Percentiles rank a stretch among this genome's conserved stretches.
These are phyloP conservation scores for Chaitophorus viminalis DNA, from an alignment of 2,888 invertebrate genomes.

Conservation along the genomic window DNA sequence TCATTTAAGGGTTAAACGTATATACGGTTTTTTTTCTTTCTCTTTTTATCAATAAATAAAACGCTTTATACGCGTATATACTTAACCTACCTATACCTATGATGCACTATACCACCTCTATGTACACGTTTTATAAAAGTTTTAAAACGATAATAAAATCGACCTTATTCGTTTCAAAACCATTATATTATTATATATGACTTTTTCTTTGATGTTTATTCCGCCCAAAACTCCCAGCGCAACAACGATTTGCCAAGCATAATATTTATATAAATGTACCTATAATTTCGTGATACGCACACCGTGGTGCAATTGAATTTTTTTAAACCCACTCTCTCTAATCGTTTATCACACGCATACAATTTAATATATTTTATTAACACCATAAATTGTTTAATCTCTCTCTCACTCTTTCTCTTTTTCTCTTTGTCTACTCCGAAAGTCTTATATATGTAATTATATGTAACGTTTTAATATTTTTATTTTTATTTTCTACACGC, in stretches of 20 bases:
- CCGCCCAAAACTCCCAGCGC: background rate
- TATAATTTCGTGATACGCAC: background rate
- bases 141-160: background rate
- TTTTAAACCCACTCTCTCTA: background rate
- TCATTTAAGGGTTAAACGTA: background rate
- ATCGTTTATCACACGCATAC: background rate
- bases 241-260: background rate
- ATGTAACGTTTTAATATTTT: background rate
- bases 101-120: background rate
- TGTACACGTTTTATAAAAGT: background rate
- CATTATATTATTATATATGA: background rate
- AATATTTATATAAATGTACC: background rate
- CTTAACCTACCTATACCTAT: no score
- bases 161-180: background rate
- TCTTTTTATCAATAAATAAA: background rate
- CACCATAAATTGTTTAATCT: background rate
- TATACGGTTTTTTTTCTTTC: background rate
- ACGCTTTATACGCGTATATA: background rate
- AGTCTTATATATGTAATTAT: background rate
- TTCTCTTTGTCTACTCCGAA: no score
- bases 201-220: background rate
- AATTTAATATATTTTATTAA: background rate
- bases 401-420: no score
- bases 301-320: background rate
- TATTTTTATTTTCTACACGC: background rate